phyloP scores from a whole-genome alignment of 2,888 invertebrate species.

The Acanthococcus lagerstroemiae region DNA sequence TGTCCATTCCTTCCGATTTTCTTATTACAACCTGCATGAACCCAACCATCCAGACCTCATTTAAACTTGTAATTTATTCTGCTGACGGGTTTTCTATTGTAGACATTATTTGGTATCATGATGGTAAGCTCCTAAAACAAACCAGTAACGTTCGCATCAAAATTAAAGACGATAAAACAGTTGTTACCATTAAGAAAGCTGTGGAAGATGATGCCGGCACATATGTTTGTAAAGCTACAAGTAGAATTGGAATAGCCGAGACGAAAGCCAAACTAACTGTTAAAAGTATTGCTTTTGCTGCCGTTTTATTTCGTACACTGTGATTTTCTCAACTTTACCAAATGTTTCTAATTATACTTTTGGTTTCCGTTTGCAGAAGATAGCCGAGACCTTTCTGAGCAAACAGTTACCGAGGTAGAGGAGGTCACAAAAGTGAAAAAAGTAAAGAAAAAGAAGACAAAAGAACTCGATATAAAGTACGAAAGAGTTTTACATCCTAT shows the following conservation, averaged over 20 bases:
- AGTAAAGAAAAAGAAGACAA: constrained; percentile 47
- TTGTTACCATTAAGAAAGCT: constrained; percentile 56
- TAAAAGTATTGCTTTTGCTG: constrained; percentile 25
- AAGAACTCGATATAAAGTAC: too few relatives aligned
- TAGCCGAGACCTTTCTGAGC: constrained; percentile 8
- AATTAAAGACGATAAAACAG: constrained; percentile 59
- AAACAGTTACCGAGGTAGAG: constrained; percentile 34
- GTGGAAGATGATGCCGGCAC: constrained; percentile 58
- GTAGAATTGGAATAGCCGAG: constrained; percentile 69
- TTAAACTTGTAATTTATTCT: background rate
- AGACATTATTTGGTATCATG: constrained; percentile 82
- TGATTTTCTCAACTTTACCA: background rate
- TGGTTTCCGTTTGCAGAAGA: background rate
- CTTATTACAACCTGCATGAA: too few relatives aligned
- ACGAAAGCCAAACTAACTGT: constrained; percentile 64
- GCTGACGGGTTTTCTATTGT: constrained; percentile 34
- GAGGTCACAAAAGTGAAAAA: constrained; percentile 36
- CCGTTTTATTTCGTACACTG: background rate
- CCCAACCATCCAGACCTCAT: too few relatives aligned
- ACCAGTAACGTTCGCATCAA: constrained; percentile 61
- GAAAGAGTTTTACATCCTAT: too few relatives aligned
- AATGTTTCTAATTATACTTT: background rate
- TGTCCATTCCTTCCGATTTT: too few relatives aligned
- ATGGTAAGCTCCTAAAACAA: constrained; percentile 65
- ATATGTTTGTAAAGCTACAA: constrained; percentile 75